phyloP scores from a whole-genome alignment of 92 coral and sea anemone genomes.

The Palythoa grandis region DNA sequence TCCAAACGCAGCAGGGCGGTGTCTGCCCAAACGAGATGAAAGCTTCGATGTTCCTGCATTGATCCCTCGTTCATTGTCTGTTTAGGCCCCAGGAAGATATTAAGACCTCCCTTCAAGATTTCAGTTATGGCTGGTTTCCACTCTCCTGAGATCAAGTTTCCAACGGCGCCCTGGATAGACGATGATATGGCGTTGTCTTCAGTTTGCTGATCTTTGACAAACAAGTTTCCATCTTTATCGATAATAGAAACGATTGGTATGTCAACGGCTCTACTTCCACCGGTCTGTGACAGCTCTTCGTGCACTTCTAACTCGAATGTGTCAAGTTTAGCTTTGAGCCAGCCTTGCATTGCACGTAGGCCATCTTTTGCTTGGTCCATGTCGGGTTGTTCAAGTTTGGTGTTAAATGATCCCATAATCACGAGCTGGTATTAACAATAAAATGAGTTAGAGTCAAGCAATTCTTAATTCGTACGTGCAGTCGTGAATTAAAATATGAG shows the following conservation, averaged over 20 bases:
- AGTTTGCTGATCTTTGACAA: background rate
- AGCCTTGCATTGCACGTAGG: slow-evolving; percentile 4
- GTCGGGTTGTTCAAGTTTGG: slow-evolving; percentile 6
- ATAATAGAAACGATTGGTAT: slow-evolving; percentile 6
- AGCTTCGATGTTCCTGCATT: slow-evolving; percentile 9
- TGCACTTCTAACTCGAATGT: background rate
- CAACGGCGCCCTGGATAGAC: background rate
- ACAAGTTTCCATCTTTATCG: background rate
- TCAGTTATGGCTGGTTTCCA: slow-evolving; percentile 13
- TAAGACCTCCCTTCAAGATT: slow-evolving; percentile 2
- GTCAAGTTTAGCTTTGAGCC: background rate
- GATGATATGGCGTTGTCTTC: background rate
- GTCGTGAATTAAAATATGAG: too few relatives aligned
- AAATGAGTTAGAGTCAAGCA: too few relatives aligned
- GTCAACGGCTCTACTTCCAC: background rate
- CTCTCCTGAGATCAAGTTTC: background rate
- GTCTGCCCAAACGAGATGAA: slow-evolving; percentile 22
- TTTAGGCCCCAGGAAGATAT: slow-evolving; percentile 3
- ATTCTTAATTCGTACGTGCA: too few relatives aligned
- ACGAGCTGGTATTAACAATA: background rate
- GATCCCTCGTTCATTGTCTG: background rate
- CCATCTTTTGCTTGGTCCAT: background rate
- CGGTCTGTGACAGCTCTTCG: background rate
- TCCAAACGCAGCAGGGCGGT: too few relatives aligned
- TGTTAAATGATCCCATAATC: slow-evolving; percentile 9